A percentile compares a stretch with the other conserved stretches of the same genome.
These are phyloP conservation scores for Megalonaias nervosa DNA, from an alignment of 1,140 invertebrate species.

Conservation along the genomic window DNA sequence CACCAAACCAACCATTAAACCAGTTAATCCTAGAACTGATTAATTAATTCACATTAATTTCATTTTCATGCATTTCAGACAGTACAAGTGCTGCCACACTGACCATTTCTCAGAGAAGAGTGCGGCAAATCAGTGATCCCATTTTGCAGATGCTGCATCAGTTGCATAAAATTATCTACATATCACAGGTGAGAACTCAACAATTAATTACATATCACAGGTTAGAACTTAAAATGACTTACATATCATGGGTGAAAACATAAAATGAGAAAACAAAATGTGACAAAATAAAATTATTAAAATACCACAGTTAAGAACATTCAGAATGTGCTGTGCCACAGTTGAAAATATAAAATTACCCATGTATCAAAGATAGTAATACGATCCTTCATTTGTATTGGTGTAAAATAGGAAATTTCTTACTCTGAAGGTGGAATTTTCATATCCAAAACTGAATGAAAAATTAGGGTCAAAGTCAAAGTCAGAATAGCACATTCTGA, in stretches of 20 bases:
- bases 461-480: too few species aligned
- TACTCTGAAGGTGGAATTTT: too few species aligned
- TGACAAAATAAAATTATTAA: slow-evolving; percentile 68
- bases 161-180: slow-evolving; percentile 71
- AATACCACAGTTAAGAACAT: slow-evolving; percentile 61
- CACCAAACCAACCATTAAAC: background rate
- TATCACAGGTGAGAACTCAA: slow-evolving; percentile 60
- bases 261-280: too few species aligned
- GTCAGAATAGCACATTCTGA: too few species aligned
- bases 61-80: slow-evolving; percentile 40
- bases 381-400: too few species aligned
- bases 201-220: background rate
- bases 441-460: too few species aligned
- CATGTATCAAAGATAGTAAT: too few species aligned
- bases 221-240: background rate
- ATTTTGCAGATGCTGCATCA: slow-evolving; percentile 69
- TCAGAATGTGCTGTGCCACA: too few species aligned
- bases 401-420: too few species aligned
- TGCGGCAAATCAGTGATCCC: slow-evolving; percentile 70
- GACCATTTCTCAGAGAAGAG: slow-evolving; percentile 68
- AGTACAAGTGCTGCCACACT: slow-evolving; percentile 64
- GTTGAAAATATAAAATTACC: too few species aligned
- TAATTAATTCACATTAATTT: background rate
- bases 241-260: too few species aligned
- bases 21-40: background rate